phyloP scores from a whole-genome alignment of 2,888 invertebrate genomes.

The Parapristionchus giblindavisi region DNA sequence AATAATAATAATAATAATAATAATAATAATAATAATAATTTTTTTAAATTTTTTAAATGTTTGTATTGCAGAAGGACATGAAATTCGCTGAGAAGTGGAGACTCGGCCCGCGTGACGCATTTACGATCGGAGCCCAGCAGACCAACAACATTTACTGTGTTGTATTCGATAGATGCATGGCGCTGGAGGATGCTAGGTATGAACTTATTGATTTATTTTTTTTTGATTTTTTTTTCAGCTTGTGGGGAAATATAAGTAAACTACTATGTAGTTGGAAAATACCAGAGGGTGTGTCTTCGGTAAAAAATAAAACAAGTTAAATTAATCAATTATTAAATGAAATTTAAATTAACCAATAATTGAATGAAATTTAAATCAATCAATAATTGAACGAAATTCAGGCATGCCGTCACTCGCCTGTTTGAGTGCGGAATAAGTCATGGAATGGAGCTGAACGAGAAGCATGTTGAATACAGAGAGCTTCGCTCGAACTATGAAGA shows the following conservation, averaged over 20 bases:
- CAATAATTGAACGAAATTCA: not conserved
- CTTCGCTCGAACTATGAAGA: conserved; percentile 27
- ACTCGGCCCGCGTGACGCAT: conserved; percentile 5
- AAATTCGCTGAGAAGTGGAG: conserved; percentile 36
- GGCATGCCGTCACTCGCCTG: conserved; percentile 8
- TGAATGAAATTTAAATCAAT: not conserved
- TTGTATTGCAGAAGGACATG: conserved; percentile 26
- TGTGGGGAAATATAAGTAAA: too few species aligned
- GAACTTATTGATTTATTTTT: too few species aligned
- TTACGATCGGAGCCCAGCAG: conserved; percentile 17
- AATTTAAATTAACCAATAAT: not conserved
- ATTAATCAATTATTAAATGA: not conserved
- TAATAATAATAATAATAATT: not conserved
- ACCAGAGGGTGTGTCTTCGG: not conserved
- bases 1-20: too few species aligned
- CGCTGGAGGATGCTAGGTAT: too few species aligned
- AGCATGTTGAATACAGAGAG: too few species aligned
- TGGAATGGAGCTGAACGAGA: conserved; percentile 22
- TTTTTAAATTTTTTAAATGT: too few species aligned
- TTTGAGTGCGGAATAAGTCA: not conserved
- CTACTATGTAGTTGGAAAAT: too few species aligned
- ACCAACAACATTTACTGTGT: conserved; percentile 8
- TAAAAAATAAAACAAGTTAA: not conserved
- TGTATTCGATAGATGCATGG: conserved; percentile 39
- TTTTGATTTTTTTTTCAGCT: too few species aligned